Conservation (phyloP, 2,113 vertebrate species). For the Pelmatolapia mariae region DNA sequence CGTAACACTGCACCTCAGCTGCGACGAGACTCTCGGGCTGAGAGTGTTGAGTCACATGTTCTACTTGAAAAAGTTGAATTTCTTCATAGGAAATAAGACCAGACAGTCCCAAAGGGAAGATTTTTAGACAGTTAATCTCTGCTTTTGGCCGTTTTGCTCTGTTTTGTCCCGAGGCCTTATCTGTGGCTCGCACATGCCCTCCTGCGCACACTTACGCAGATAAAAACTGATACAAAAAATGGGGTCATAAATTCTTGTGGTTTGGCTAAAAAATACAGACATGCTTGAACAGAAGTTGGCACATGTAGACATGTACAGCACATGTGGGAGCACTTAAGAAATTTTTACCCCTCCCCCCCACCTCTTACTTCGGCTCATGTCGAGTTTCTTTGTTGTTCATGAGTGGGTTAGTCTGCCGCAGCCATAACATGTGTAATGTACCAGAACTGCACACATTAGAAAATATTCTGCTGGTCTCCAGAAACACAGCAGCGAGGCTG, state of each 20-base stretch:
- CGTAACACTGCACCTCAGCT: background rate
- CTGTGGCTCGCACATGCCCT: background rate
- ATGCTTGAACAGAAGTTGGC: background rate
- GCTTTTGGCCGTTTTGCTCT: background rate
- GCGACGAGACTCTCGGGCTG: background rate
- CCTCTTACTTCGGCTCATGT: constrained; percentile 1
- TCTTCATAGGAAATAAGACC: background rate
- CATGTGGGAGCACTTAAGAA: constrained; percentile 38
- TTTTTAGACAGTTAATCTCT: background rate
- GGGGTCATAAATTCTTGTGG: background rate
- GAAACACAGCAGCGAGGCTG: background rate
- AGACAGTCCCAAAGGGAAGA: background rate
- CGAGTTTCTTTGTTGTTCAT: constrained; percentile 31
- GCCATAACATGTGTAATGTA: constrained; percentile 52
- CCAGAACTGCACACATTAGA: constrained; percentile 22
- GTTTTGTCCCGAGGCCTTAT: background rate
- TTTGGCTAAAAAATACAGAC: background rate
- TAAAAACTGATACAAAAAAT: background rate
- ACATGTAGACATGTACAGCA: background rate
- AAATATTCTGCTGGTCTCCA: background rate
- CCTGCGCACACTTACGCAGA: background rate
- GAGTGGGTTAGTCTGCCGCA: constrained; percentile 9
- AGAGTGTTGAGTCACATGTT: background rate
- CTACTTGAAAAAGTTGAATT: background rate
- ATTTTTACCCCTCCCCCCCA: background rate